phyloP scores from a whole-genome alignment of 2,888 invertebrate genomes.

The Dexiosoma caninum region DNA sequence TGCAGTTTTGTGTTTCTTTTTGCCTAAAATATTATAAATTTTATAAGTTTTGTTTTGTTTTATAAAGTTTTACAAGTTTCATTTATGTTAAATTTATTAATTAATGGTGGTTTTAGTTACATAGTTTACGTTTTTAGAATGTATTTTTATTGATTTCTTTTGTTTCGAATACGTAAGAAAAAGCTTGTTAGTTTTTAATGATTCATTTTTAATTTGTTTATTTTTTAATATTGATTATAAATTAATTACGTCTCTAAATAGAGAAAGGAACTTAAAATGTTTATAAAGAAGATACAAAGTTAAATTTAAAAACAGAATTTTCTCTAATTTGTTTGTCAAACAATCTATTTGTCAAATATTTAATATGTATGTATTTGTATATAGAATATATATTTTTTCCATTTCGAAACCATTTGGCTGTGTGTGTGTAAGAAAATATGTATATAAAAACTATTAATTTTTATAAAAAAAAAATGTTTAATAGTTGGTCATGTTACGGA shows the following conservation, averaged over 20 bases:
- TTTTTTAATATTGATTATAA: constrained; percentile 24
- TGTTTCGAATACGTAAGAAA: constrained; percentile 43
- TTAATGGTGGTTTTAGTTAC: constrained; percentile 63
- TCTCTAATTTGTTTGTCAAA: neutral
- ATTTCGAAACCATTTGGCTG: no score
- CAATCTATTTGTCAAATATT: no score
- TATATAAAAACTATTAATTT: no score
- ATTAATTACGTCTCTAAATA: constrained; percentile 50
- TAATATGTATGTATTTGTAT: no score
- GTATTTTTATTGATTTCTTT: constrained; percentile 7
- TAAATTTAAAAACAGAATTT: constrained; percentile 8
- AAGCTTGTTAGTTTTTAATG: constrained; percentile 35
- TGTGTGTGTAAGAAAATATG: no score
- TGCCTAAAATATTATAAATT: constrained; percentile 48
- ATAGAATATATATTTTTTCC: no score
- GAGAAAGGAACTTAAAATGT: constrained; percentile 62
- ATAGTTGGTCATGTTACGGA: no score
- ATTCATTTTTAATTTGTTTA: constrained; percentile 8
- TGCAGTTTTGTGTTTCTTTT: constrained; percentile 37
- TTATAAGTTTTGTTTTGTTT: constrained; percentile 24
- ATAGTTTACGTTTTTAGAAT: constrained; percentile 62
- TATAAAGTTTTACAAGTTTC: neutral
- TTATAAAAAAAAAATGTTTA: no score
- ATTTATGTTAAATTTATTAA: constrained; percentile 13
- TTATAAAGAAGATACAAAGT: neutral